Conservation (phyloP, 30 jellyfish, hydroid and myxozoan genomes). For the Chrysaora quinquecirrha region DNA sequence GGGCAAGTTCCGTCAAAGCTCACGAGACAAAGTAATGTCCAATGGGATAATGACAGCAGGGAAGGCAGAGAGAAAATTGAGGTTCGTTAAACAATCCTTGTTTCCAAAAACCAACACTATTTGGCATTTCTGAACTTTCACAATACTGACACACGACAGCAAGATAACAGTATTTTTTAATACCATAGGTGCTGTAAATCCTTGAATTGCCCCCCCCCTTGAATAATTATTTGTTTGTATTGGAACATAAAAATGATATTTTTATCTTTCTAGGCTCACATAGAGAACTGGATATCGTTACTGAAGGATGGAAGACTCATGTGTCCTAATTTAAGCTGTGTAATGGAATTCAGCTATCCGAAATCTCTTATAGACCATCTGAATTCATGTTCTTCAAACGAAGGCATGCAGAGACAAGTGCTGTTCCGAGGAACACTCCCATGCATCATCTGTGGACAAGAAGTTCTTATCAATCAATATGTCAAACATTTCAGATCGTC, state of each 20-base stretch:
- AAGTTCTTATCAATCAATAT: constrained; percentile 9
- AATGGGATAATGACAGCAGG: constrained; percentile 9
- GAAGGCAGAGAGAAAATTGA: constrained; percentile 38
- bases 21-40: background rate
- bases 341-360: constrained; percentile 31
- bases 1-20: background rate
- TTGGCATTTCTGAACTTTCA: too few relatives aligned
- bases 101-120: too few relatives aligned
- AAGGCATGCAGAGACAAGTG: constrained; percentile 15
- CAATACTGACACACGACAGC: background rate
- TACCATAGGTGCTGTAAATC: too few relatives aligned
- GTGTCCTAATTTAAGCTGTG: constrained; percentile 53
- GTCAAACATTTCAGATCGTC: constrained; percentile 15
- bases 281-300: constrained; percentile 17
- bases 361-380: constrained; percentile 26
- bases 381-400: constrained; percentile 25
- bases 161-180: background rate
- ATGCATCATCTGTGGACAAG: constrained; percentile 21
- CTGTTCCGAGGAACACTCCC: constrained; percentile 40
- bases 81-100: constrained; percentile 2
- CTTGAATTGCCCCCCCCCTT: too few relatives aligned
- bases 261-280: constrained; percentile 13
- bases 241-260: too few relatives aligned
- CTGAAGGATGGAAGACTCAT: constrained; percentile 24
- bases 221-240: too few relatives aligned